Conservation (phyloP, 2,888 invertebrate genomes). For the Digitonthophagus gazella region DNA sequence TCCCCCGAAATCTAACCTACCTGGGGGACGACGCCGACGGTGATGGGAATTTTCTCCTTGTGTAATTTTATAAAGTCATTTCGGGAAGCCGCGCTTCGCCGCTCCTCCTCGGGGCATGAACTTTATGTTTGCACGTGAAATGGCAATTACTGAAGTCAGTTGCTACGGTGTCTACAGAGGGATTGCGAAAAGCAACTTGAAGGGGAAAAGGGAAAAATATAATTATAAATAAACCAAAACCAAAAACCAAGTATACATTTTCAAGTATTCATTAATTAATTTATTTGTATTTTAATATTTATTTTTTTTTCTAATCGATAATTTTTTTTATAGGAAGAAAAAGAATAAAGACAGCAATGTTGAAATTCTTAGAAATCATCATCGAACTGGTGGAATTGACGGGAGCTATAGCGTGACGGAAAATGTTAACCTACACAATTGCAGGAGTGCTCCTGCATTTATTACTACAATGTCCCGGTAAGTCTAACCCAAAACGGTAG, state of each 20-base stretch:
- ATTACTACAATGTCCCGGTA: conserved; percentile 41
- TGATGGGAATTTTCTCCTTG: conserved; percentile 12
- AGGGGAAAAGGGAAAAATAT: not conserved
- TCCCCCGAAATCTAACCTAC: not conserved
- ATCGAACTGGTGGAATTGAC: conserved; percentile 2
- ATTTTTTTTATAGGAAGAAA: conserved; percentile 17
- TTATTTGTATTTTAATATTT: not conserved
- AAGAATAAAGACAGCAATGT: conserved; percentile 17
- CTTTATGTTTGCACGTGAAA: conserved; percentile 20
- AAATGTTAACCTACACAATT: conserved; percentile 40
- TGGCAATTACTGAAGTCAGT: conserved; percentile 13
- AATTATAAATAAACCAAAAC: not conserved
- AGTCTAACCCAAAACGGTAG: conserved; percentile 29
- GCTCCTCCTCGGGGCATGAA: conserved; percentile 4
- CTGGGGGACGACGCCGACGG: not conserved
- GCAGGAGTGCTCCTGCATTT: conserved; percentile 41
- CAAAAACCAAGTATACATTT: no score
- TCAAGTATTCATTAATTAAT: not conserved
- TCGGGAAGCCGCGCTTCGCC: not conserved
- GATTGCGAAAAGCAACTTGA: not conserved
- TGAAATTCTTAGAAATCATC: conserved; percentile 15
- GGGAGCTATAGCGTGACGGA: conserved; percentile 28
- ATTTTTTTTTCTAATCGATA: no score
- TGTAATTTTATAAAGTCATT: conserved; percentile 21
- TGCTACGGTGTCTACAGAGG: not conserved